Evolutionary conservation across 2,888 invertebrate species (phyloP).

Genomic region (Tigriopus californicus): DNA sequence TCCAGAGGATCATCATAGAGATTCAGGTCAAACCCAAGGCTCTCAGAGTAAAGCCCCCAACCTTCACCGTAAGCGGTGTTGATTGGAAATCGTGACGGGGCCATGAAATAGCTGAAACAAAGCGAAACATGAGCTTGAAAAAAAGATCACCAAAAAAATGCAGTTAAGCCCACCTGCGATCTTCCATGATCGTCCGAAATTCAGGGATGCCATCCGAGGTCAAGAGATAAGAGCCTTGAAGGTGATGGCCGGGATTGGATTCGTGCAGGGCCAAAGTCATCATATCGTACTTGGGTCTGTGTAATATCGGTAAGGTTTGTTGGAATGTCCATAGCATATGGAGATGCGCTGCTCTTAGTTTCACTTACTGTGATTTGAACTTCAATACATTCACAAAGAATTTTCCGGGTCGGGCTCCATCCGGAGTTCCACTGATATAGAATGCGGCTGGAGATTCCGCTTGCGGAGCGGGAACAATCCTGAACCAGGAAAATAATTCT

Average conservation of each 20-base stretch:
- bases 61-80: constrained; percentile 26
- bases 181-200: constrained; percentile 24
- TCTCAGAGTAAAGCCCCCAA: constrained; percentile 27
- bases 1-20: constrained; percentile 23
- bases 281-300: constrained; percentile 26
- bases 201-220: constrained; percentile 20
- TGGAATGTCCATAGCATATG: background rate
- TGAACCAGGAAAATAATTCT: background rate
- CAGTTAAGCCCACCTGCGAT: constrained; percentile 22
- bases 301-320: too few species aligned
- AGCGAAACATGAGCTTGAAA: too few species aligned
- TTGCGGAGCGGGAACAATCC: constrained; percentile 17
- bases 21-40: constrained; percentile 25
- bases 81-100: constrained; percentile 24
- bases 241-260: constrained; percentile 29
- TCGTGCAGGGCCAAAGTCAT: constrained; percentile 27
- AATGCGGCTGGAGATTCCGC: constrained; percentile 23
- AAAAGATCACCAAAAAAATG: too few species aligned
- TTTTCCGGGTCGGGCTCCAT: constrained; percentile 23
- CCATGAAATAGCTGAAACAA: background rate
- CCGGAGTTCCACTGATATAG: constrained; percentile 24
- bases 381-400: constrained; percentile 24
- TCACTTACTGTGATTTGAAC: constrained; percentile 22
- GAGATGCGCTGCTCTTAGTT: constrained; percentile 12
- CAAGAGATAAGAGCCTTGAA: constrained; percentile 23